These are phyloP conservation scores for Kryptopterus vitreolus DNA, from an alignment of 2,797 vertebrate genomes.

Conservation along the genomic window DNA sequence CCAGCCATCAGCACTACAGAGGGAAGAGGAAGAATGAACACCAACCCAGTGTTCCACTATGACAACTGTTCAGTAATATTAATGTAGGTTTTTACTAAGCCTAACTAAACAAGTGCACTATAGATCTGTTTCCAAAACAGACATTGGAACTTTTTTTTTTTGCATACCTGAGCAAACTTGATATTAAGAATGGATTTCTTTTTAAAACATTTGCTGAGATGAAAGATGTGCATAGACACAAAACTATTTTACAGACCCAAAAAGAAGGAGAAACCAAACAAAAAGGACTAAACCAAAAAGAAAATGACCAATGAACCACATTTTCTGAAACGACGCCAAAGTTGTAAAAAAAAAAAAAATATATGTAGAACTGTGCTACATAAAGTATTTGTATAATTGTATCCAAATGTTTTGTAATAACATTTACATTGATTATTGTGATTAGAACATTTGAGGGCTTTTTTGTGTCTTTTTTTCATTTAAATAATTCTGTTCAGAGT, in stretches of 20 bases:
- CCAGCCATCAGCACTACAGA: slow-evolving; percentile 39
- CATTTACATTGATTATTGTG: neutral
- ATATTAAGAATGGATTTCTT: neutral
- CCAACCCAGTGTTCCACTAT: slow-evolving; percentile 16
- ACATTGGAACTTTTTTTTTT: neutral
- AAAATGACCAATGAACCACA: neutral
- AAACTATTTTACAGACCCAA: neutral
- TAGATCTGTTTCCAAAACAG: slow-evolving; percentile 2
- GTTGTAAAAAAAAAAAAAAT: neutral
- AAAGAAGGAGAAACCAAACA: neutral
- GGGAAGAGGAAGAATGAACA: slow-evolving; percentile 20
- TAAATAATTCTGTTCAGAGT: neutral
- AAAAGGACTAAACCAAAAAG: neutral
- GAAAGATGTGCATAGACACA: neutral
- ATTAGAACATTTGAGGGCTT: neutral
- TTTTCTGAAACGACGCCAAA: neutral
- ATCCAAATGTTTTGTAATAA: neutral
- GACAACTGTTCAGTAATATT: neutral
- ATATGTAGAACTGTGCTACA: slow-evolving; percentile 11
- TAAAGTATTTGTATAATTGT: slow-evolving; percentile 21
- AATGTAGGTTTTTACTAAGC: slow-evolving; percentile 10
- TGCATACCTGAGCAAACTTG: slow-evolving; percentile 42
- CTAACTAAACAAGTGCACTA: slow-evolving; percentile 31
- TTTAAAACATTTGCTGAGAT: neutral
- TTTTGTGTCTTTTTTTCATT: neutral